Evolutionary conservation across 2,888 invertebrate species (phyloP), one percentile per base, ranked within the genome.

Genomic region (Diaprepes abbreviatus): DNA sequence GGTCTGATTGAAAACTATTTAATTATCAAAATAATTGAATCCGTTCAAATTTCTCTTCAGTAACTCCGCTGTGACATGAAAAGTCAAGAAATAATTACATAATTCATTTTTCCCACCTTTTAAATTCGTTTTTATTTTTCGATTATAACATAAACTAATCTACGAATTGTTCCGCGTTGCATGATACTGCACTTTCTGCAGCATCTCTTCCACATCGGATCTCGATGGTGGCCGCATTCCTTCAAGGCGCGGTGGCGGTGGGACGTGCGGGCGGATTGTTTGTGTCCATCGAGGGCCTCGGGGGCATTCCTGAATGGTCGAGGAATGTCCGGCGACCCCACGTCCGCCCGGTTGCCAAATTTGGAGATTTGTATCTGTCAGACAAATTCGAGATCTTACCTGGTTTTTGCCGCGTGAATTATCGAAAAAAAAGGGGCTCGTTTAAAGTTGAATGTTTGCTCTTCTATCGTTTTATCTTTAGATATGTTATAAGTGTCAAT

Each of bases 261-360:
- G 40, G 71, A 59, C 59, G 66, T 65, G 71, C 71, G 75, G 78
- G 78, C 77, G 78, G 80, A 78, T 74, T 82, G 81, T 82, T 81
- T 81, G 82, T 82, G 79, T 81, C 79, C 81, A 79, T 80, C 77
- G 79, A 74, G 38, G 74, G 77, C 80, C 79, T 77, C 75, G 76
- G 81, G 81, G 81, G 80, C 81, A 82, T 81, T 82, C 81, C 80
- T 78, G 74, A 75, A 76, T 76, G 79, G 78, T 75, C 74, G 63
- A 50, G 64, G 67, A 67, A 71, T 71, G 71, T 66, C 43, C 70
- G 60, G 45, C 62, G 67, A 59, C 59, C 40, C 66, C 33, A 9
- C 48, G 36, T 19, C 21, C 38, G 14, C 21, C 54, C 21, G 16
- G 55, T 45, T 67, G 67, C 55, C 66, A 59, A 55, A 55, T 64